Base-by-base conservation (phyloP, 1,140 invertebrate species). In the Drosophila santomea region DNA sequence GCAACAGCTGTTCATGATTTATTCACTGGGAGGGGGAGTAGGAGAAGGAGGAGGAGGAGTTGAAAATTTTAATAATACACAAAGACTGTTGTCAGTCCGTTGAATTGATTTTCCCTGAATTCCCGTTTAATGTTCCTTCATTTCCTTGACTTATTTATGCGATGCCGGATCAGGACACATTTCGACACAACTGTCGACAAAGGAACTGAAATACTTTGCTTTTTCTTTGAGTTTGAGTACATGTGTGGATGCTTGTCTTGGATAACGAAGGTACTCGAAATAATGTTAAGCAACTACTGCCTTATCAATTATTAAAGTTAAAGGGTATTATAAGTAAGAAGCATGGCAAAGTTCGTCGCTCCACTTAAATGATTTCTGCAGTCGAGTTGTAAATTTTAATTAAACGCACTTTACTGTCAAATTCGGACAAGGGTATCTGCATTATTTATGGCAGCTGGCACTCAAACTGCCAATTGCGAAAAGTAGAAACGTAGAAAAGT, bases 61-160 rank as follows among this genome's bases (percentile, higher is more conserved):
- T 66, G 51, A 75, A 75, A 74, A 76, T 68, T 76, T 76, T 66
- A 74, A 74, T 75, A 75, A 66, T 67, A 59, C 44, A 74, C 72
- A 74, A 63, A 74, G 47, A 8, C 47, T 58, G 52, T 75, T 75
- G 60, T 58, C 71, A 66, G 73, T 52, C 35, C n/a, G 28, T 74
- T 45, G 56, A 81, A 88, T 88, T 78, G 83, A 85, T 82, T 85
- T 81, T 82, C 63, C 43, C 28, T n/a, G 77, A 77, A 80, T 74
- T 73, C 28, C 8, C 55, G 35, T 64, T 80, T 64, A 68, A 64
- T 80, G 51, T 60, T 47, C 55, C 17, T 20, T 44, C 71, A 56
- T 45, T 62, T 56, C 45, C 7, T 32, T 72, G 51, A 85, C 73
- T 71, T 67, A 80, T 62, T 68, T 71, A 80, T 76, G 52, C 55